A percentile compares a stretch with the other conserved stretches of the same genome.
phyloP scores from a whole-genome alignment of 2,113 vertebrate genomes.

The Pelecanoides urinatrix region DNA sequence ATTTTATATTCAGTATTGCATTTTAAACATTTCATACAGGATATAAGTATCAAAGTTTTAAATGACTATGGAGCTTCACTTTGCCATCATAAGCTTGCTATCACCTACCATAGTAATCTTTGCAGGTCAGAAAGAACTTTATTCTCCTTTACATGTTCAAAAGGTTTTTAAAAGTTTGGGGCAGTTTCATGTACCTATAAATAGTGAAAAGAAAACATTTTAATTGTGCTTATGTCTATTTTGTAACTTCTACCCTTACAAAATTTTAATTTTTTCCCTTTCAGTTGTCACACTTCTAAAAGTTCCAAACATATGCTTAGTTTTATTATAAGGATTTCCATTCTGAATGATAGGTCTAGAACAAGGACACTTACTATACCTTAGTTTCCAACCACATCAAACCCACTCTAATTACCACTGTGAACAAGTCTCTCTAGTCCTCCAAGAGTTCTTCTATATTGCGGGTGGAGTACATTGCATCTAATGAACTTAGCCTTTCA shows the following conservation, averaged over 20 bases:
- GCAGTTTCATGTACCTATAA: neutral
- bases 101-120: neutral
- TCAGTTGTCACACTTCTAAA: constrained; percentile 26
- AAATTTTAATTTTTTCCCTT: neutral
- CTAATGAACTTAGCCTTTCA: constrained; percentile 23
- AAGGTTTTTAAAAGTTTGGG: neutral
- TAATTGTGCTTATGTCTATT: neutral
- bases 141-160: neutral
- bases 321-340: constrained; percentile 15
- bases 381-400: constrained; percentile 3
- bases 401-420: neutral
- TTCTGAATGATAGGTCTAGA: neutral
- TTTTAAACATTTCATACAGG: neutral
- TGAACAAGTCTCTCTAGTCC: neutral
- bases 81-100: neutral
- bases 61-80: neutral
- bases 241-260: constrained; percentile 1
- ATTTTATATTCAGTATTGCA: neutral
- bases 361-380: neutral
- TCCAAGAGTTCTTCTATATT: neutral
- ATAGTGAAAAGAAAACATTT: neutral
- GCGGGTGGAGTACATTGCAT: neutral
- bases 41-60: neutral
- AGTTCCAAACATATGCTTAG: neutral
- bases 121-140: neutral